Percentiles rank a stretch among this genome's conserved stretches.
phyloP scores from a whole-genome alignment of 2,888 invertebrate genomes.

The Parnassius smintheus region DNA sequence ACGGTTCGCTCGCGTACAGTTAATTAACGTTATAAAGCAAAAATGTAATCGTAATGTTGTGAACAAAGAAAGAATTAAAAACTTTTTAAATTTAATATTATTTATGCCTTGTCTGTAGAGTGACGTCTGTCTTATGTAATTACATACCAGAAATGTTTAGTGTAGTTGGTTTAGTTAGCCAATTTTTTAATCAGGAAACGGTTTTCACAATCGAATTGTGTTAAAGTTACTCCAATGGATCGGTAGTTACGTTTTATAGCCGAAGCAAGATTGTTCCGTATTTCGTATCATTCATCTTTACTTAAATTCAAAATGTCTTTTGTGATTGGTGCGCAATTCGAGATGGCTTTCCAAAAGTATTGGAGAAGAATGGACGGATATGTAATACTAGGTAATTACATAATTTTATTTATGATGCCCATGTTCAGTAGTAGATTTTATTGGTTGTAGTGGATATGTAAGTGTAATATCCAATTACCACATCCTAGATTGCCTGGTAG shows the following conservation, averaged over 20 bases:
- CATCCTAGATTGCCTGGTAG: no score
- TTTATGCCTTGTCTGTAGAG: not conserved
- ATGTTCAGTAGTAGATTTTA: no score
- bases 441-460: no score
- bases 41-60: conserved; percentile 15
- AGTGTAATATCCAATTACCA: no score
- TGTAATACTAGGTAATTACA: conserved; percentile 53
- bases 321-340: conserved; percentile 43
- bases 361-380: conserved; percentile 61
- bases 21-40: conserved; percentile 3
- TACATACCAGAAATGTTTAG: conserved; percentile 16
- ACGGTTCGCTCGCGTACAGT: not conserved
- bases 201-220: conserved; percentile 16
- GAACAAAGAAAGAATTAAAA: not conserved
- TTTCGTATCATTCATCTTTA: conserved; percentile 7
- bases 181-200: conserved; percentile 18
- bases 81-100: not conserved
- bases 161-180: not conserved
- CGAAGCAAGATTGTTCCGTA: conserved; percentile 9
- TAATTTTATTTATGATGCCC: no score
- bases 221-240: conserved; percentile 4
- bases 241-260: conserved; percentile 13
- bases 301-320: conserved; percentile 27
- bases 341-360: conserved; percentile 50
- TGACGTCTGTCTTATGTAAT: conserved; percentile 1